Percentiles rank a stretch among this genome's conserved stretches.
Evolutionary conservation across 2,113 vertebrate species (phyloP).

Genomic region (Alces alces): DNA sequence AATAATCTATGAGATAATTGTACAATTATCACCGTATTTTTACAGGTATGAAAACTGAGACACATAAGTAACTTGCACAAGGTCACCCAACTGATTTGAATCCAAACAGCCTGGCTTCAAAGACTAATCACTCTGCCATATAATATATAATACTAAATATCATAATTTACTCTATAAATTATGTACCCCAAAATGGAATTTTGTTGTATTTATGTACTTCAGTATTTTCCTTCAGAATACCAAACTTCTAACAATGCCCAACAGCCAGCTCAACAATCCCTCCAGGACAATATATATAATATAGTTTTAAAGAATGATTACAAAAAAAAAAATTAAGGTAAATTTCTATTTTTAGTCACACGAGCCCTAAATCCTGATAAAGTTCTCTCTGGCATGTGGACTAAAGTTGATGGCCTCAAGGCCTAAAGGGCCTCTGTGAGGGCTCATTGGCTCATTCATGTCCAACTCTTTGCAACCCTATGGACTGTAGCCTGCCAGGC

Average conservation of each 20-base stretch:
- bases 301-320: not conserved
- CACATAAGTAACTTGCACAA: not conserved
- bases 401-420: not conserved
- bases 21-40: not conserved
- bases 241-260: not conserved
- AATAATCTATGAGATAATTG: not conserved
- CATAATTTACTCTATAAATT: not conserved
- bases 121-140: not conserved
- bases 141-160: not conserved
- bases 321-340: not conserved
- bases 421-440: not conserved
- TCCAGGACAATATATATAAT: not conserved
- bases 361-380: not conserved
- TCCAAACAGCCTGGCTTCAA: not conserved
- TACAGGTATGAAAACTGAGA: not conserved
- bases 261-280: not conserved
- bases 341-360: slow-evolving; percentile 2
- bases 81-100: not conserved
- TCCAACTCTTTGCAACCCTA: too few relatives aligned
- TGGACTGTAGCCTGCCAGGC: too few relatives aligned
- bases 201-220: not conserved
- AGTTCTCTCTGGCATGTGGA: not conserved
- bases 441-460: too few relatives aligned
- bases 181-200: not conserved
- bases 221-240: not conserved